These are phyloP conservation scores for Eremobia ochroleuca DNA, from an alignment of 2,888 invertebrate species.

Conservation along the genomic window DNA sequence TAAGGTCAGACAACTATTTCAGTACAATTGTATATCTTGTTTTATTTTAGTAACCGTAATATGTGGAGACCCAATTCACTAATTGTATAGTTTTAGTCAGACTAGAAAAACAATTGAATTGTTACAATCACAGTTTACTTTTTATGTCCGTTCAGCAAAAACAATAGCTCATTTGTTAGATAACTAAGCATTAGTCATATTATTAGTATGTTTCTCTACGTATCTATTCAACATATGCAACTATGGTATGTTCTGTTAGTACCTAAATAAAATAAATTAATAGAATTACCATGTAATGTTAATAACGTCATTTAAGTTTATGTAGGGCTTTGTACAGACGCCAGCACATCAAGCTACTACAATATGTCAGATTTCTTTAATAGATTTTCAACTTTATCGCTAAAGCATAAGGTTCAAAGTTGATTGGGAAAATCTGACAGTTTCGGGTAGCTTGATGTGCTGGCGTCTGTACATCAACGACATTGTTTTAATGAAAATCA, in stretches of 20 bases:
- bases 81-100: slow-evolving; percentile 3
- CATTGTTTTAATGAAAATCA: neutral
- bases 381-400: too few relatives aligned
- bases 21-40: neutral
- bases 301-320: neutral
- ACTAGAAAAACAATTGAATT: slow-evolving; percentile 25
- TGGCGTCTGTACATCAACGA: neutral
- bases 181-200: neutral
- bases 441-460: too few relatives aligned
- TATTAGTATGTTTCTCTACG: neutral
- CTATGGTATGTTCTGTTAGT: neutral
- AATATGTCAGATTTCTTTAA: too few relatives aligned
- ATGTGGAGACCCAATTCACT: slow-evolving; percentile 3
- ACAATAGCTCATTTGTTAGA: slow-evolving; percentile 20
- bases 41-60: slow-evolving; percentile 15
- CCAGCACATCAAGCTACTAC: too few relatives aligned
- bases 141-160: slow-evolving; percentile 19
- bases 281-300: slow-evolving; percentile 1
- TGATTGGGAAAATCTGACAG: too few relatives aligned
- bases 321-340: neutral
- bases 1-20: neutral
- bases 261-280: neutral
- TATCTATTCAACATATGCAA: slow-evolving; percentile 2
- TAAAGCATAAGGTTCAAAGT: too few relatives aligned
- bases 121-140: neutral